A percentile compares a stretch with the other conserved stretches of the same genome.
phyloP scores from a whole-genome alignment of 2,797 vertebrate species.

The Paratrypauchen microcephalus region DNA sequence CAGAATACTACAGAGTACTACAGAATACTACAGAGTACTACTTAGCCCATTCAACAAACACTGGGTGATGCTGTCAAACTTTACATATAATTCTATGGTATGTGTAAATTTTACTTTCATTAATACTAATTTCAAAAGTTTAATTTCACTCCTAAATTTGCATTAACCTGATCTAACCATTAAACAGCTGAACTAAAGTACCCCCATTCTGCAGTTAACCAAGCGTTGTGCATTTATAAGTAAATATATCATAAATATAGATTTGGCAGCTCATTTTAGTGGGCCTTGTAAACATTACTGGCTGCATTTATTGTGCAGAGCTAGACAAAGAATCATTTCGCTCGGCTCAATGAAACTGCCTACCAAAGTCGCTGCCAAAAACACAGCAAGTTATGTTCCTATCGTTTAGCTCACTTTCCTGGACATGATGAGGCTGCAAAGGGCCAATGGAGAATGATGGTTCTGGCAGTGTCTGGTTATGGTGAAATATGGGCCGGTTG shows the following conservation, averaged over 20 bases:
- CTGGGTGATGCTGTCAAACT: neutral
- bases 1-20: too few relatives aligned
- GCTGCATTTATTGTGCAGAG: slow-evolving; percentile 5
- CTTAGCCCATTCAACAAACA: too few relatives aligned
- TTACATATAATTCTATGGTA: neutral
- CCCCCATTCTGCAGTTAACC: neutral
- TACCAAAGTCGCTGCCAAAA: slow-evolving; percentile 4
- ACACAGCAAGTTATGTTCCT: slow-evolving; percentile 15
- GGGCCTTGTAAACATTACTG: slow-evolving; percentile 7
- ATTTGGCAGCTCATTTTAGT: slow-evolving; percentile 6
- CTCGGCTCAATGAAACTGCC: slow-evolving; percentile 13
- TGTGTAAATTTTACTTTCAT: neutral
- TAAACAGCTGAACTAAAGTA: neutral
- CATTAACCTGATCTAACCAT: neutral
- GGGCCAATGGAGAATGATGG: neutral
- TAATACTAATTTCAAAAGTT: neutral
- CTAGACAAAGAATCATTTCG: slow-evolving; percentile 11
- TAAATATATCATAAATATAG: slow-evolving; percentile 1
- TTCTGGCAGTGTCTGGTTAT: neutral
- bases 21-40: too few relatives aligned
- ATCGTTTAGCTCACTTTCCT: slow-evolving; percentile 2
- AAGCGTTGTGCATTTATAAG: neutral
- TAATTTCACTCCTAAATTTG: neutral
- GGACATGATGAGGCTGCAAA: neutral
- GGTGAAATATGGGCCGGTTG: slow-evolving; percentile 7